Evolutionary conservation across 2,888 invertebrate genomes (phyloP), one percentile per base, ranked within the genome.

Genomic region (Tiphia femorata): DNA sequence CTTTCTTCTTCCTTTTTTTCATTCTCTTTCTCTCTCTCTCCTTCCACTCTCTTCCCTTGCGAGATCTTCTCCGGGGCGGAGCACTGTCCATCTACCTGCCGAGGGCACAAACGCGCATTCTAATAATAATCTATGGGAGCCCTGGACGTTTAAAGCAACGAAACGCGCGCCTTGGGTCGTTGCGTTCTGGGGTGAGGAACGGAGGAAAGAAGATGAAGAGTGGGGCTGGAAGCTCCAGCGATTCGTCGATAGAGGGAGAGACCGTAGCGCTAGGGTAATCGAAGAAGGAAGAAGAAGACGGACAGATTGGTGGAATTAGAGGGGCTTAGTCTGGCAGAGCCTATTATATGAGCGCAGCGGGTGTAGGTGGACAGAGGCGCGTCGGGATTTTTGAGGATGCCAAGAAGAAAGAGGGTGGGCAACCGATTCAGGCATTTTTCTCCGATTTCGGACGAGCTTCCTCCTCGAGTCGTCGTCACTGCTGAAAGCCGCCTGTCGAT

Each of bases 71-170:
- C 66, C 68, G 65, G 73, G 78, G 79, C 77, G 79, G 78, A 78
- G 76, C 78, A 73, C 70, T 75, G 77, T 78, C 76, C 76, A 77
- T 79, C 80, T 74, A 76, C 78, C 78, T 77, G 78, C 50, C 67
- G 64, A 63, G 64, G 70, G 69, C 70, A 64, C 60, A 73, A 74
- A 73, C 72, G 73, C 68, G 72, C 77, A 79, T 82, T 82, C 81
- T 82, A 81, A 80, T 81, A 82, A 82, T 80, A 82, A 82, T 79
- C 80, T 81, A 81, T 81, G 78, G 77, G 80, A 79, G 77, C 67
- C 71, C 70, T 58, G 66, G n/a, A n/a, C n/a, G n/a, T n/a, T n/a
- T n/a, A n/a, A 49, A 65, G 43, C 69, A 14, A n/a, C 58, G 56
- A 67, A 72, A 70, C 69, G 68, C 70, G 58, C 57, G 64, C 55